Evolutionary conservation across 2,888 invertebrate genomes (phyloP), one percentile per base, ranked within the genome.

Genomic region (Caenorhabditis zanzibari): DNA sequence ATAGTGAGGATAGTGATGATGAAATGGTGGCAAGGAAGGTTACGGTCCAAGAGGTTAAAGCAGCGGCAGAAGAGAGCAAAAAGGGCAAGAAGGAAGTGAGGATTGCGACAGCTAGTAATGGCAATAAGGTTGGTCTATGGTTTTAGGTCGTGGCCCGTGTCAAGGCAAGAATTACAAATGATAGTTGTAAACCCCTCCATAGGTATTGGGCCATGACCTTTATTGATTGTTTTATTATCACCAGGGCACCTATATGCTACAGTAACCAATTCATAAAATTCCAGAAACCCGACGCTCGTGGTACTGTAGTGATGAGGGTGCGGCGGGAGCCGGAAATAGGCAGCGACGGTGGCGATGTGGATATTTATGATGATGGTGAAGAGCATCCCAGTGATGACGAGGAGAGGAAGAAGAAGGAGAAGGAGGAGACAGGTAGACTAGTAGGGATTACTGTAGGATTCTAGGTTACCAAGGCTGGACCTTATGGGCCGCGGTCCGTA

Each of bases 361-460:
- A 87, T 54, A 85, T 88, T 54, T 85, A 80, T 72, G 81, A 87
- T 52, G 85, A 87, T 64, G 81, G 77, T 41, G 84, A 81, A n/a
- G 81, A 49, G 22, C 63, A 52, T 7, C 49, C 58, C 1, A 84
- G 68, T 44, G 73, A 77, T 38, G 71, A 44, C 12, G 74, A 82
- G 22, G 77, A 58, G 35, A 71, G 75, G 19, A 35, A 44, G 19
- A 35, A 35, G 16, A 35, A 44, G n/a, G 26, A 47, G 26, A 28
- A 63, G 24, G 52, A 61, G 19, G 58, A 35, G 22, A 47, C 14
- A 66, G 16, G 49, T 66, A 10, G 6, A 28, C 32, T 22, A 6
- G 22, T 6, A 19, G 5, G 49, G 49, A 44, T 0, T 44, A 14
- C 44, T 5, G 44, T 44, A n/a, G n/a, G 14, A 5, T 44, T 9